Evolutionary conservation across 1,140 invertebrate species (phyloP), one percentile per base, ranked within the genome.

Genomic region (Lethrus apterus): DNA sequence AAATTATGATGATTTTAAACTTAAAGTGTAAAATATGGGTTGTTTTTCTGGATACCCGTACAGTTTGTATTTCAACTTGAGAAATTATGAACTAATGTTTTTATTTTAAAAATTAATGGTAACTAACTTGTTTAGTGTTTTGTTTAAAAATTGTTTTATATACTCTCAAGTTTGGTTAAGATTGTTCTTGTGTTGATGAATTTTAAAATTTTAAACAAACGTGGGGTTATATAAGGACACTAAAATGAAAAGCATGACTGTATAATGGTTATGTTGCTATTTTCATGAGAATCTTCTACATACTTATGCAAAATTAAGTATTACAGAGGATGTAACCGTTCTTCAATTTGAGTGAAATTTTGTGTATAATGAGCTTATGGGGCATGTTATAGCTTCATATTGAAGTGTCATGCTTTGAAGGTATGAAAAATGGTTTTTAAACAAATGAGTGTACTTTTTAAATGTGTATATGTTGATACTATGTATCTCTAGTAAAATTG

Each of bases 401-500:
- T 59, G 57, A 56, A 59, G 60, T 44, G 46, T 33, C 46, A 38
- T 41, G 35, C 35, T 55, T 51, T 41, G 47, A 54, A 49, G 45
- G 49, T 51, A 48, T 50, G 48, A 30, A 21, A 36, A 38, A 11
- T 52, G 49, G 44, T 54, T 55, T 52, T 49, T 35, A 49, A 42
- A 24, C 40, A 42, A 45, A 44, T 44, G 29, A 36, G 45, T 50
- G 49, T 59, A 51, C 38, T 51, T 50, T 50, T 44, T 59, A 32
- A 33, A 55, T 57, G 36, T 45, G 56, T 55, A 51, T 53, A 62
- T 56, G 54, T 66, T 63, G 64, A 66, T 66, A 66, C 64, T 63
- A 53, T 66, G 64, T 66, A 66, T 66, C 64, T 63, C 57, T 64
- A 63, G 64, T 66, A 66, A 66, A 65, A 66, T 66, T 64, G 61